Conservation (phyloP, 2,797 vertebrate species). For the Myripristis murdjan region DNA sequence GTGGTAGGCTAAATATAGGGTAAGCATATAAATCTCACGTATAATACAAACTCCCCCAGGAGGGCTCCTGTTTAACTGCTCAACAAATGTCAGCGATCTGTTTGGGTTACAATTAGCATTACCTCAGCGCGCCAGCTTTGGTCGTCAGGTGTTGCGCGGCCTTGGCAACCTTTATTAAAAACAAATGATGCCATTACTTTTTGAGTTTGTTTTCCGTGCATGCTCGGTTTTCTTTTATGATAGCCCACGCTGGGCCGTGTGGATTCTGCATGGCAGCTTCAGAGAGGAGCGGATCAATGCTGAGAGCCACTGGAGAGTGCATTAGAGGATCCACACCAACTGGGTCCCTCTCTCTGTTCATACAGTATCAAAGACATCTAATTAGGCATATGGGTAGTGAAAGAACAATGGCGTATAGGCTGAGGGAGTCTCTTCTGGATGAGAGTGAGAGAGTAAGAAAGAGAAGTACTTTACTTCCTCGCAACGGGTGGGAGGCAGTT, state of each 20-base stretch:
- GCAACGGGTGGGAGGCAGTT: slow-evolving; percentile 6
- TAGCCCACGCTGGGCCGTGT: slow-evolving; percentile 42
- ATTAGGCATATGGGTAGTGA: slow-evolving; percentile 63
- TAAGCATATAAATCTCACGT: slow-evolving; percentile 30
- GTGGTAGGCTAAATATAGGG: slow-evolving; percentile 36
- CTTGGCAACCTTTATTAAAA: slow-evolving; percentile 18
- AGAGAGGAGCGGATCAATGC: slow-evolving; percentile 69
- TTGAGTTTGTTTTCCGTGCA: slow-evolving; percentile 48
- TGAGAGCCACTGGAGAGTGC: slow-evolving; percentile 73
- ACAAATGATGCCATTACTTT: slow-evolving; percentile 42
- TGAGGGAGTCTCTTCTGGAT: slow-evolving; percentile 63
- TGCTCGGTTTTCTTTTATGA: slow-evolving; percentile 56
- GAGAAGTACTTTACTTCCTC: slow-evolving; percentile 22
- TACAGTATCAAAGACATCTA: slow-evolving; percentile 77
- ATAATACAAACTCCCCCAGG: slow-evolving; percentile 39
- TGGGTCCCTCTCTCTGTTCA: slow-evolving; percentile 74
- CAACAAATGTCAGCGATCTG: slow-evolving; percentile 63
- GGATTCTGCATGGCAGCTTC: slow-evolving; percentile 45
- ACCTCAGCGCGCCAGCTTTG: slow-evolving; percentile 40
- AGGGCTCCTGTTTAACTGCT: slow-evolving; percentile 54
- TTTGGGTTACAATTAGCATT: slow-evolving; percentile 65
- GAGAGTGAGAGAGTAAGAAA: slow-evolving; percentile 38
- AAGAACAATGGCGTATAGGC: slow-evolving; percentile 64
- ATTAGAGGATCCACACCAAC: slow-evolving; percentile 74
- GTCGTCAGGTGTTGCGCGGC: slow-evolving; percentile 43